Conservation (phyloP, 2,888 invertebrate genomes). For the Aporophyla lueneburgensis region DNA sequence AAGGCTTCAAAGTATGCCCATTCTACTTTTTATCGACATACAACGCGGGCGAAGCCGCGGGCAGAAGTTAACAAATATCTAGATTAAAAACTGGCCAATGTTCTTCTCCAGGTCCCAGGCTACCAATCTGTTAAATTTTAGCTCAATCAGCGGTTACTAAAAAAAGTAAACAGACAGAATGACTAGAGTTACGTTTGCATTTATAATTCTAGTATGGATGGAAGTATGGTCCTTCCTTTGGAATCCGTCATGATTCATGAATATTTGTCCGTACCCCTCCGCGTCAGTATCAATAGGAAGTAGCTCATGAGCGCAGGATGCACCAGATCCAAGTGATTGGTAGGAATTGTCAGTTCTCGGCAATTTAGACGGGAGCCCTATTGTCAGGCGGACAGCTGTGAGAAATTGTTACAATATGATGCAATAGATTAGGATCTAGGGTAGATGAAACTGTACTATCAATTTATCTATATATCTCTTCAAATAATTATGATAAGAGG, state of each 20-base stretch:
- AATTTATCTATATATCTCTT: too few relatives aligned
- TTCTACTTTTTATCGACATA: too few relatives aligned
- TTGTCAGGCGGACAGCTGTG: slow-evolving; percentile 16
- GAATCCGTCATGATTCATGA: slow-evolving; percentile 7
- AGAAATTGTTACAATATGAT: slow-evolving; percentile 19
- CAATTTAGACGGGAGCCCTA: slow-evolving; percentile 26
- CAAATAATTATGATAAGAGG: too few relatives aligned
- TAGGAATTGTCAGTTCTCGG: slow-evolving; percentile 38
- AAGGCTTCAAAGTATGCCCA: too few relatives aligned
- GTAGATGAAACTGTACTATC: background rate
- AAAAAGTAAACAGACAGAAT: too few relatives aligned
- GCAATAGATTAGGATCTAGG: background rate
- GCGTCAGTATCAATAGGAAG: slow-evolving; percentile 29
- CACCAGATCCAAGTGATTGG: slow-evolving; percentile 51
- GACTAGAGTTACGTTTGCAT: background rate
- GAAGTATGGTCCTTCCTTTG: background rate
- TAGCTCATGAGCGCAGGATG: slow-evolving; percentile 57
- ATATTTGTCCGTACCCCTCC: background rate
- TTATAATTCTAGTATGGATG: background rate
- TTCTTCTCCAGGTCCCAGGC: background rate
- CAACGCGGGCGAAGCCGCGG: too few relatives aligned
- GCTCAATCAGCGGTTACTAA: too few relatives aligned
- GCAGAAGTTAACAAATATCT: too few relatives aligned
- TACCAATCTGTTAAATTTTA: background rate
- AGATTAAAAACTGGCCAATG: too few relatives aligned